Conservation (phyloP, 2,888 invertebrate species). For the Clepsis dumicolana region DNA sequence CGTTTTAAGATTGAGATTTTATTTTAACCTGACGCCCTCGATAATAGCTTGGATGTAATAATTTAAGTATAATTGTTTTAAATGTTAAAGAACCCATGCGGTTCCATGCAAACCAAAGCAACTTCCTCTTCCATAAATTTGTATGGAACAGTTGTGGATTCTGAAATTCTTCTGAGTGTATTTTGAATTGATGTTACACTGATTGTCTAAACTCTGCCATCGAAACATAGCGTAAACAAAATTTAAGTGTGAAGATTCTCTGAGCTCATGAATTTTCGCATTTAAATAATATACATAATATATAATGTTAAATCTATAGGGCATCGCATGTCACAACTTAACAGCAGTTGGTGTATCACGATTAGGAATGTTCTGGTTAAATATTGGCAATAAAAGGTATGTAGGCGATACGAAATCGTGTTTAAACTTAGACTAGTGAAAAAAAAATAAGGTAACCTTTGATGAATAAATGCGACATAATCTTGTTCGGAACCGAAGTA, state of each 20-base stretch:
- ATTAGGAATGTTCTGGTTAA: conserved; percentile 59
- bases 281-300: conserved; percentile 66
- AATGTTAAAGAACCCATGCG: conserved; percentile 71
- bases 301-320: conserved; percentile 71
- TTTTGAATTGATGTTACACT: conserved; percentile 19
- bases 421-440: conserved; percentile 67
- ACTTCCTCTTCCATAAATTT: conserved; percentile 83
- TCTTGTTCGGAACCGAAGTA: conserved; percentile 78
- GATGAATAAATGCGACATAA: conserved; percentile 71
- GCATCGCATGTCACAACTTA: conserved; percentile 84
- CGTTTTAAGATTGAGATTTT: conserved; percentile 50
- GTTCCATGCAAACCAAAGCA: conserved; percentile 79
- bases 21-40: conserved; percentile 25
- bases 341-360: conserved; percentile 80
- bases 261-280: conserved; percentile 81
- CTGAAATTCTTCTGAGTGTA: conserved; percentile 56
- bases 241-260: conserved; percentile 76
- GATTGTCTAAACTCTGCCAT: conserved; percentile 65
- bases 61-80: conserved; percentile 10
- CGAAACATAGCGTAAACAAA: conserved; percentile 56
- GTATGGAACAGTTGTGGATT: conserved; percentile 80
- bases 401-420: conserved; percentile 63
- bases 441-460: conserved; percentile 66
- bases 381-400: conserved; percentile 79
- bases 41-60: conserved; percentile 29